Percentiles rank a stretch among this genome's conserved stretches.
phyloP scores from a whole-genome alignment of 2,797 vertebrate species.

The Acanthurus leucopareius region DNA sequence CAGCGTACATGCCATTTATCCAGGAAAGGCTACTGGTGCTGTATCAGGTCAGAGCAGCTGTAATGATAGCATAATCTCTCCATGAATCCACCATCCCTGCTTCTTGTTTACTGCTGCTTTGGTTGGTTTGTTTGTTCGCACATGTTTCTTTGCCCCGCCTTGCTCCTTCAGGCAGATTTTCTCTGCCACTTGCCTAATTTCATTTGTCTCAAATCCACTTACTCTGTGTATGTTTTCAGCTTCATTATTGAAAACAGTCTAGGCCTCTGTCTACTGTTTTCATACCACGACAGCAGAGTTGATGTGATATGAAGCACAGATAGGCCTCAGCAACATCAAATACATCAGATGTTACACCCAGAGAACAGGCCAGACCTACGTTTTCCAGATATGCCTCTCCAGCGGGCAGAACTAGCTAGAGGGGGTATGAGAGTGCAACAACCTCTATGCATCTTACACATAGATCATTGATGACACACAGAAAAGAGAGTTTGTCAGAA shows the following conservation, averaged over 20 bases:
- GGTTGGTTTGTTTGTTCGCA: constrained; percentile 38
- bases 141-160: constrained; percentile 18
- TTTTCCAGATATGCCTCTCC: constrained; percentile 36
- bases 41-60: constrained; percentile 74
- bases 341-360: constrained; percentile 32
- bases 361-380: constrained; percentile 15
- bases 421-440: constrained; percentile 28
- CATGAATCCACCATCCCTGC: constrained; percentile 41
- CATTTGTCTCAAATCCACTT: constrained; percentile 71
- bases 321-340: constrained; percentile 30
- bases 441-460: constrained; percentile 52
- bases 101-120: constrained; percentile 48
- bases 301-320: constrained; percentile 39
- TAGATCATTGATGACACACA: constrained; percentile 62
- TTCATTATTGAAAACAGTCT: constrained; percentile 53
- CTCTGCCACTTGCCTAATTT: constrained; percentile 60
- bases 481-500: constrained; percentile 50
- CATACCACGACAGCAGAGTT: constrained; percentile 11
- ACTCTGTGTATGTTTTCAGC: constrained; percentile 54
- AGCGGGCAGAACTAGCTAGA: constrained; percentile 29
- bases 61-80: constrained; percentile 60
- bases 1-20: constrained; percentile 65
- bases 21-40: constrained; percentile 57
- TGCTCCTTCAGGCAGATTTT: constrained; percentile 44
- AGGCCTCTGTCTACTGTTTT: constrained; percentile 40